These are phyloP conservation scores for Hetaerina americana DNA, from an alignment of 1,140 invertebrate species.

Conservation along the genomic window DNA sequence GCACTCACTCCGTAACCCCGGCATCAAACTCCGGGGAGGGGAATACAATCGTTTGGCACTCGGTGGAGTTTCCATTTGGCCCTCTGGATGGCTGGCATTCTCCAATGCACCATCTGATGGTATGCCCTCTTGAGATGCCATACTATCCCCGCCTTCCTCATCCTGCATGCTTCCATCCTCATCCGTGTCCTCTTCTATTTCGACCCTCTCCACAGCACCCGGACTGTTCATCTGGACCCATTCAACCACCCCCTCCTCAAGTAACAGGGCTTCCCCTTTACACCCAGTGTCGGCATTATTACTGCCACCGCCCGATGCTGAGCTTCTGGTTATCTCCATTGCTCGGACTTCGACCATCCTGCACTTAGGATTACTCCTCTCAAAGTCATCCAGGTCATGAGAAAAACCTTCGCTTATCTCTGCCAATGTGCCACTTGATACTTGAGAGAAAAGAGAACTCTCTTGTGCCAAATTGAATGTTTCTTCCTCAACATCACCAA, in stretches of 20 bases:
- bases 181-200: neutral
- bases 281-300: neutral
- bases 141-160: neutral
- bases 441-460: conserved; percentile 53
- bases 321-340: conserved; percentile 38
- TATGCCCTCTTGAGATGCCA: no score
- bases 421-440: conserved; percentile 29
- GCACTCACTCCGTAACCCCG: neutral
- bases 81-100: neutral
- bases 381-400: conserved; percentile 7
- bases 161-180: neutral
- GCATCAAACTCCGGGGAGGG: neutral
- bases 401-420: conserved; percentile 1
- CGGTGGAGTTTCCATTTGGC: neutral
- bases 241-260: neutral
- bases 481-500: conserved; percentile 24
- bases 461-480: conserved; percentile 46
- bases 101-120: neutral
- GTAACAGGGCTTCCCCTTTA: neutral
- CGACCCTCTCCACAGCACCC: neutral
- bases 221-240: neutral
- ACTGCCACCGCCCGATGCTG: conserved; percentile 15
- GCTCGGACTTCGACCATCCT: conserved; percentile 42
- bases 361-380: conserved; percentile 25
- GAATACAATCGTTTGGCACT: neutral